A percentile compares a stretch with the other conserved stretches of the same genome.
Conservation (phyloP, 1,140 invertebrate genomes). For the Eulimnadia texana region DNA sequence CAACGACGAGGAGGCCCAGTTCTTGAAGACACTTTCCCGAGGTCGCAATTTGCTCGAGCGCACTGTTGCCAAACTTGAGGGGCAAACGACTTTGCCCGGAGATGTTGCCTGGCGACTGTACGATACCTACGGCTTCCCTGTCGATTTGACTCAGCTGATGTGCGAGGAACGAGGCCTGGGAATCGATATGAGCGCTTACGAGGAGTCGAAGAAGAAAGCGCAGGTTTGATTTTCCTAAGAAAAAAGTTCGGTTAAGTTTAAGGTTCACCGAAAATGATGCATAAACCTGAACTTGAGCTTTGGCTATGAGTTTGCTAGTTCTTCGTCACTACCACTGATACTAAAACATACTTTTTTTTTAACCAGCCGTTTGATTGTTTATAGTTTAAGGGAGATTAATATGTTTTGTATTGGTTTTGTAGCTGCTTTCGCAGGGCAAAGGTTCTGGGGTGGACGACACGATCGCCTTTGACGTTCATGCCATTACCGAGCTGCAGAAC, state of each 20-base stretch:
- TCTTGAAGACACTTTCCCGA: conserved; percentile 85
- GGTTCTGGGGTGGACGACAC: conserved; percentile 57
- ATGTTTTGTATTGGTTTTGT: conserved; percentile 10
- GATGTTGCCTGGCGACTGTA: conserved; percentile 96
- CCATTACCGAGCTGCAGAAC: conserved; percentile 79
- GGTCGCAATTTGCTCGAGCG: conserved; percentile 81
- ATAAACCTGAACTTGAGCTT: background rate
- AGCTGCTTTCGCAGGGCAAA: conserved; percentile 70
- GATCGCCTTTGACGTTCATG: conserved; percentile 84
- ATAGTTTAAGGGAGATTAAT: background rate
- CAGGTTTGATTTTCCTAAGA: conserved; percentile 35
- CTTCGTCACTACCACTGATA: background rate
- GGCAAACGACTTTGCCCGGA: conserved; percentile 52
- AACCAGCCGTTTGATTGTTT: background rate
- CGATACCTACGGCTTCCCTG: conserved; percentile 97
- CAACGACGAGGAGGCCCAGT: conserved; percentile 96
- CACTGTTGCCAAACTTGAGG: conserved; percentile 66
- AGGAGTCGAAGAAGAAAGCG: conserved; percentile 82
- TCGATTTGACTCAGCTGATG: conserved; percentile 95
- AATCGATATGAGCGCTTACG: conserved; percentile 79
- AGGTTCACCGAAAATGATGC: conserved; percentile 14
- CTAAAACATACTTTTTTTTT: background rate
- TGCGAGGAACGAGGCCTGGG: conserved; percentile 82
- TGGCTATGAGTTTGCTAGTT: background rate
- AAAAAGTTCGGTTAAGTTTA: conserved; percentile 16